Base-by-base conservation (phyloP, 2,797 vertebrate genomes). In the Thaleichthys pacificus region DNA sequence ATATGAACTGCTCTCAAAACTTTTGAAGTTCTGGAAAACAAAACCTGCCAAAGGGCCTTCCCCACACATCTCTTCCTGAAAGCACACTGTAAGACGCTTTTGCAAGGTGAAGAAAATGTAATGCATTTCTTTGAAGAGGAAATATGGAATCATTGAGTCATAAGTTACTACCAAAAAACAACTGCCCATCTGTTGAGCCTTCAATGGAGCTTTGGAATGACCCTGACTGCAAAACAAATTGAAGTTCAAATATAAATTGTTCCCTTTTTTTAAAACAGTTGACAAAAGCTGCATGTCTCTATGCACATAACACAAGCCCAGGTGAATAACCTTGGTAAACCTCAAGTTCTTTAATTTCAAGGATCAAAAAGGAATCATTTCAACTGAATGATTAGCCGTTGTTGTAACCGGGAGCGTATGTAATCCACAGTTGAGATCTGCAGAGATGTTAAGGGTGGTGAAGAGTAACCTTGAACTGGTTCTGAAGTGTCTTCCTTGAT, bases 401-500 rank as follows among this genome's bases (percentile, higher is more conserved):
- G 26, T 68, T 51, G 65, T 75, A 75, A 85, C 70, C 73, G 58
- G 15, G 5, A 79, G 67, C 80, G 68, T 67, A 73, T 77, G 68
- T 76, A 77, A 72, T 81, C 75, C 77, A 85, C 74, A 80, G 74
- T 75, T 42, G 79, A 70, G 35, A 77, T 81, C 84, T 73, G 77
- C 84, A 82, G 75, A 56, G 69, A 78, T 26, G 21, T 24, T 14
- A 81, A 81, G 76, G 75, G 83, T 77, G 73, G 80, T 82, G 47
- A 73, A 83, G 66, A 82, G 79, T 70, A 85, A 86, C 85, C 69
- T 78, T 74, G 61, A 67, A 73, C 49, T 77, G 49, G 5, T 56
- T 70, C 64, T 64, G 56, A 63, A 80, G 86, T 88, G 84, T 87
- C 86, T 87, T 58, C 69, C 80, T 86, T 82, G 81, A 91, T 93